Evolutionary conservation across 2,888 invertebrate species (phyloP).

Genomic region (Pollenia griseotomentosa): DNA sequence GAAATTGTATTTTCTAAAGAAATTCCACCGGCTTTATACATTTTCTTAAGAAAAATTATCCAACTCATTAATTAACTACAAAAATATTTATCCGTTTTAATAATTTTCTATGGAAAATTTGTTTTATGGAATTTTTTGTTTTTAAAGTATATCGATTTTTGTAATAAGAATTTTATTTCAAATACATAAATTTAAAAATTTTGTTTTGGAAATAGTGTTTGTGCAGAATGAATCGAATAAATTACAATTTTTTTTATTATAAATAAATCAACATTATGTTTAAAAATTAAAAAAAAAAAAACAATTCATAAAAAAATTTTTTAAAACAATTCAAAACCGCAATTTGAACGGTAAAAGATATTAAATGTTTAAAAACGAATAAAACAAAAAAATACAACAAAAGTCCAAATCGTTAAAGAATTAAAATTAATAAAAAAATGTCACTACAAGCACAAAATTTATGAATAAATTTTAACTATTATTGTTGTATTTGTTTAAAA

Average conservation of each 20-base stretch:
- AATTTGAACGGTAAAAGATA: constrained; percentile 80
- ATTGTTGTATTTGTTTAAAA: constrained; percentile 6
- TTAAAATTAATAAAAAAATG: constrained; percentile 35
- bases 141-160: no score
- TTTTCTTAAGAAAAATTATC: no score
- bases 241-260: constrained; percentile 18
- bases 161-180: neutral
- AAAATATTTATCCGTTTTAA: no score
- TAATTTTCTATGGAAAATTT: no score
- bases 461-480: constrained; percentile 21
- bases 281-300: constrained; percentile 27
- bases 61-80: no score
- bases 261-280: constrained; percentile 15
- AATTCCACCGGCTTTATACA: no score
- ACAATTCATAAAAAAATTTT: constrained; percentile 14
- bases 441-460: neutral
- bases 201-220: constrained; percentile 15
- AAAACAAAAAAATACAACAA: constrained; percentile 70
- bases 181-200: neutral
- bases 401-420: constrained; percentile 43
- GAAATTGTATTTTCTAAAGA: no score
- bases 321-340: constrained; percentile 72
- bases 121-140: no score
- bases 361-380: constrained; percentile 2
- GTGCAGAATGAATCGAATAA: constrained; percentile 1